Base-by-base conservation (phyloP, 2,797 vertebrate genomes). In the Tokudaia muenninki region DNA sequence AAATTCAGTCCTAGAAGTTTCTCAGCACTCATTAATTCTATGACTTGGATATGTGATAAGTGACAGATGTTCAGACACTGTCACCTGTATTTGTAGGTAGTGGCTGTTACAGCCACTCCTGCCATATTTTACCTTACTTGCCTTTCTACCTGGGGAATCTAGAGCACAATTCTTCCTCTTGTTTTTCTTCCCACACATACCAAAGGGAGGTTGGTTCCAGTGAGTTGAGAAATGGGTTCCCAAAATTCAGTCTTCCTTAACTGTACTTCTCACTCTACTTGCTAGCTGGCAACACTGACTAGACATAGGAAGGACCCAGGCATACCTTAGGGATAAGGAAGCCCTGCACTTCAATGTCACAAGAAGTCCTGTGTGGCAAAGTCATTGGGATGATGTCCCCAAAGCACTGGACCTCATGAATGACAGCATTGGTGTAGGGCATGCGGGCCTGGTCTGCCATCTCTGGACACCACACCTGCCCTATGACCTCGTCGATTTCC, bases 301-400 rank as follows among this genome's bases (percentile, higher is more conserved):
- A n/a, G 61, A 65, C 3, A 9, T 41, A 37, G 31, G 21, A 10
- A 13, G 37, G 9, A 6, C 1, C 0, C 37, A 34, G 24, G 10
- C 78, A 9, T 97, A 98, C 98, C 97, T 97, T 97, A 16, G 97
- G 98, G 44, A 98, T 94, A 77, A 63, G 41, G 17, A 21, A 72
- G 17, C n/a, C 67, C 67, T 37, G n/a, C 6, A 9, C n/a, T 21
- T 72, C 17, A 10, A 72, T 21, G 17, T 72, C 67, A 37, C 3
- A 2, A 3, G 67, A 72, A 37, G 67, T 72, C 16, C 1, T 72
- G 17, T 37, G 67, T 72, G n/a, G 34, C 67, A 72, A 72, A 19
- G 7, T 19, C 7, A 21, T 21, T 72, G 17, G 3, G 3, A 4
- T 1, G 3, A 72, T 21, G 67, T 19, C 67, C 37, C 7, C n/a